These are phyloP conservation scores for Xylota segnis DNA, from an alignment of 2,888 invertebrate genomes.

Conservation along the genomic window DNA sequence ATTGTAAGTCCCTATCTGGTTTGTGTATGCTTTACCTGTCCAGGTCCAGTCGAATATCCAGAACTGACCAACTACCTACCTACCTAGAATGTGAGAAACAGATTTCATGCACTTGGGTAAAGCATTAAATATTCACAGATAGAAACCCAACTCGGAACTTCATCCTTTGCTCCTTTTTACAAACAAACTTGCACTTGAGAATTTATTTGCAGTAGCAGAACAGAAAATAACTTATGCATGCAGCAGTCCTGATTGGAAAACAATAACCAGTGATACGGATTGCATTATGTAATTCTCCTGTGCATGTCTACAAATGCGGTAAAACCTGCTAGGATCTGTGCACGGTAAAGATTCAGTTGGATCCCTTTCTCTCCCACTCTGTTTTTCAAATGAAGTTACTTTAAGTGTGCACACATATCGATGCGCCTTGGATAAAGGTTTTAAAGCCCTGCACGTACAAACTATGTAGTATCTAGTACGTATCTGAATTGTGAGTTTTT, in stretches of 20 bases:
- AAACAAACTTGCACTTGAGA: slow-evolving; percentile 1
- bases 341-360: background rate
- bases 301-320: background rate
- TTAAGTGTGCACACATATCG: background rate
- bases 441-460: background rate
- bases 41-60: too few species aligned
- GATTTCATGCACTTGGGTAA: too few species aligned
- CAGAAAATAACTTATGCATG: slow-evolving; percentile 68
- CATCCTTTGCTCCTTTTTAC: background rate
- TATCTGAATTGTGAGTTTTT: too few species aligned
- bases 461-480: too few species aligned
- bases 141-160: background rate
- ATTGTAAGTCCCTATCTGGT: too few species aligned
- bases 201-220: slow-evolving; percentile 45
- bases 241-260: slow-evolving; percentile 64
- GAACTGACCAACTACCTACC: too few species aligned
- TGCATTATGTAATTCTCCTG: slow-evolving; percentile 12
- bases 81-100: too few species aligned
- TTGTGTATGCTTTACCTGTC: too few species aligned
- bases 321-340: background rate
- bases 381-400: background rate
- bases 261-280: slow-evolving; percentile 68
- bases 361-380: background rate
- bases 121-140: too few species aligned
- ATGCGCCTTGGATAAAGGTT: background rate